phyloP scores from a whole-genome alignment of 2,113 vertebrate genomes.

The Hippoglossus stenolepis region DNA sequence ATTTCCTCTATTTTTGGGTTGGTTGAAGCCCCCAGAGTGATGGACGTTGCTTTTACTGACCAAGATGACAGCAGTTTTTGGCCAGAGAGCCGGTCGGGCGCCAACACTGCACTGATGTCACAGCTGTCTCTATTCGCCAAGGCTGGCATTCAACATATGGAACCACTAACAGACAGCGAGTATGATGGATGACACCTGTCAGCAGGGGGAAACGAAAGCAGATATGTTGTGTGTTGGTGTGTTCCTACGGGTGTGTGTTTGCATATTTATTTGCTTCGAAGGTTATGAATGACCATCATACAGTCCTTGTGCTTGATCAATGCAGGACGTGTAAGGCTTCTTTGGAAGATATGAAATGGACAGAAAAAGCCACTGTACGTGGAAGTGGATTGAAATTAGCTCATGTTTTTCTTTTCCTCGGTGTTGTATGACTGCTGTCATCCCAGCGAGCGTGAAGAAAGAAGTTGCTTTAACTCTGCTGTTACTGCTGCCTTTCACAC shows the following conservation, averaged over 20 bases:
- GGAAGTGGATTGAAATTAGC: no score
- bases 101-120: slow-evolving; percentile 54
- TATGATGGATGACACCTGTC: slow-evolving; percentile 82
- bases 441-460: no score
- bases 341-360: not conserved
- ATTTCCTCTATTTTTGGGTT: slow-evolving; percentile 25
- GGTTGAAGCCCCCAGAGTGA: slow-evolving; percentile 40
- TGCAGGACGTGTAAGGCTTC: not conserved
- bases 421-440: no score
- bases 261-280: slow-evolving; percentile 26
- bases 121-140: slow-evolving; percentile 71
- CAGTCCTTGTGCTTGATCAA: slow-evolving; percentile 21
- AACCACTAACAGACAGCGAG: slow-evolving; percentile 72
- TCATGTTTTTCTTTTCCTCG: no score
- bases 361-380: no score
- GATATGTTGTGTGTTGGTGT: slow-evolving; percentile 4
- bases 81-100: slow-evolving; percentile 52
- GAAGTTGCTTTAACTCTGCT: no score
- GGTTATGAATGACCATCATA: slow-evolving; percentile 41
- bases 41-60: slow-evolving; percentile 48
- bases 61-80: slow-evolving; percentile 65
- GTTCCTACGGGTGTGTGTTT: not conserved
- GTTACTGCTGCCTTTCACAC: no score
- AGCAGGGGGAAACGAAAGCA: slow-evolving; percentile 45
- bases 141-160: slow-evolving; percentile 78